Evolutionary conservation across 2,113 vertebrate genomes (phyloP).

Genomic region (Pterophyllum scalare): DNA sequence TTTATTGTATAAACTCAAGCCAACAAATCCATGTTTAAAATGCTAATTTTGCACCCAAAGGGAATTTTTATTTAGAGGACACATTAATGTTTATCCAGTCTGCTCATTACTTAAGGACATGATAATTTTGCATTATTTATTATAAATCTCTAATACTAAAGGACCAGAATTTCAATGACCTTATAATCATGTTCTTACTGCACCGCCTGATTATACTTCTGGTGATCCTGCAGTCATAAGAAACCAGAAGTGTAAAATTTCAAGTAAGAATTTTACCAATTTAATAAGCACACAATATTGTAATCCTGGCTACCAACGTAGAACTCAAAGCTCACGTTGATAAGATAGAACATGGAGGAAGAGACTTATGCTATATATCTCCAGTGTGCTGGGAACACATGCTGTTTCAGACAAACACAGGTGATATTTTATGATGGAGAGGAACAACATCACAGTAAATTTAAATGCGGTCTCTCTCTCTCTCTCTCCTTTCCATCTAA

Average conservation of each 20-base stretch:
- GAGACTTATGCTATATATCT: neutral
- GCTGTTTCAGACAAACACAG: conserved; percentile 21
- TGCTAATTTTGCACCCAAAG: conserved; percentile 34
- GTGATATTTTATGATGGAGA: conserved; percentile 15
- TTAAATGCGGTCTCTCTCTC: conserved; percentile 6
- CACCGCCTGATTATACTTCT: conserved; percentile 14
- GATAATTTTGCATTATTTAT: conserved; percentile 40
- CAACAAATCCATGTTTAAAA: conserved; percentile 42
- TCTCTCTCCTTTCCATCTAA: neutral
- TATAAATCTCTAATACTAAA: conserved; percentile 25
- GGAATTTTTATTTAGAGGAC: conserved; percentile 26
- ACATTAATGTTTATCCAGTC: conserved; percentile 42
- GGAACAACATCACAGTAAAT: conserved; percentile 22
- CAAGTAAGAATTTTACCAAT: neutral
- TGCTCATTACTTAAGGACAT: conserved; percentile 55
- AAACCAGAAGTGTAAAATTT: neutral
- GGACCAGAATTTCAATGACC: conserved; percentile 46
- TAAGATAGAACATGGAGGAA: neutral
- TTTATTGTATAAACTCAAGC: conserved; percentile 10
- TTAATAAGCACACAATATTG: neutral
- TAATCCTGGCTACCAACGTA: conserved; percentile 4
- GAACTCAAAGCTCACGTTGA: conserved; percentile 4
- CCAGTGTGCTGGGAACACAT: neutral
- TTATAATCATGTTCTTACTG: conserved; percentile 4
- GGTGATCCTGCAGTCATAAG: conserved; percentile 18